Conservation (phyloP, 2,888 invertebrate species). For the Lepas anatifera region DNA sequence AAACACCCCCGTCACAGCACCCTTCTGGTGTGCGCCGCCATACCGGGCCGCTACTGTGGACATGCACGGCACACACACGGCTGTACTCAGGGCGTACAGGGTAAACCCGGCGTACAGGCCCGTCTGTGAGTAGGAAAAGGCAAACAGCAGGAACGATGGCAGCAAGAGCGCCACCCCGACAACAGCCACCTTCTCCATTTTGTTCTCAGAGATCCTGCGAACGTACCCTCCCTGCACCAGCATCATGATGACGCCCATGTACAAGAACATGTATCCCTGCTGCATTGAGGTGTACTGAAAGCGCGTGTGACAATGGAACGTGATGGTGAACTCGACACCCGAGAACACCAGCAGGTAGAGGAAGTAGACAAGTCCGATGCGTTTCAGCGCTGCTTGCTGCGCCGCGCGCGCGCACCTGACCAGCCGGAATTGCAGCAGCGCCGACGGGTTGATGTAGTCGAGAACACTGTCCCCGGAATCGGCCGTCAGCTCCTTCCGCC, state of each 20-base stretch:
- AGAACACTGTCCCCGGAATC: neutral
- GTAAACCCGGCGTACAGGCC: constrained; percentile 70
- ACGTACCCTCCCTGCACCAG: constrained; percentile 79
- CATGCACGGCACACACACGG: constrained; percentile 83
- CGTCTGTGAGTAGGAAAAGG: constrained; percentile 46
- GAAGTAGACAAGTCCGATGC: constrained; percentile 67
- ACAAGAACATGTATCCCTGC: constrained; percentile 95
- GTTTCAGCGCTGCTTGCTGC: constrained; percentile 52
- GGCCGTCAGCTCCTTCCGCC: constrained; percentile 27
- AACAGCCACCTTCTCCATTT: constrained; percentile 76
- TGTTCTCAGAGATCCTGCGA: constrained; percentile 64
- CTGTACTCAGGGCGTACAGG: constrained; percentile 78
- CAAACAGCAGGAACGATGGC: constrained; percentile 73
- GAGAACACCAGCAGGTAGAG: constrained; percentile 88
- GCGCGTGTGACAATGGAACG: constrained; percentile 86
- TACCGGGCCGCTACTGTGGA: constrained; percentile 81
- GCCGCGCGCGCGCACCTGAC: constrained; percentile 26
- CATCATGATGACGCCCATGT: constrained; percentile 86
- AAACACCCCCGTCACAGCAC: constrained; percentile 84
- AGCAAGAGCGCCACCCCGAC: constrained; percentile 72
- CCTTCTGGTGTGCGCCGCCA: constrained; percentile 70
- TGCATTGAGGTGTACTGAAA: constrained; percentile 87
- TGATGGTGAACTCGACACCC: constrained; percentile 91
- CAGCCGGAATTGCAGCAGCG: constrained; percentile 12
- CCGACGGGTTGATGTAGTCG: constrained; percentile 18